Evolutionary conservation across 2,888 invertebrate species (phyloP), one percentile per base, ranked within the genome.

Genomic region (Panopea generosa): DNA sequence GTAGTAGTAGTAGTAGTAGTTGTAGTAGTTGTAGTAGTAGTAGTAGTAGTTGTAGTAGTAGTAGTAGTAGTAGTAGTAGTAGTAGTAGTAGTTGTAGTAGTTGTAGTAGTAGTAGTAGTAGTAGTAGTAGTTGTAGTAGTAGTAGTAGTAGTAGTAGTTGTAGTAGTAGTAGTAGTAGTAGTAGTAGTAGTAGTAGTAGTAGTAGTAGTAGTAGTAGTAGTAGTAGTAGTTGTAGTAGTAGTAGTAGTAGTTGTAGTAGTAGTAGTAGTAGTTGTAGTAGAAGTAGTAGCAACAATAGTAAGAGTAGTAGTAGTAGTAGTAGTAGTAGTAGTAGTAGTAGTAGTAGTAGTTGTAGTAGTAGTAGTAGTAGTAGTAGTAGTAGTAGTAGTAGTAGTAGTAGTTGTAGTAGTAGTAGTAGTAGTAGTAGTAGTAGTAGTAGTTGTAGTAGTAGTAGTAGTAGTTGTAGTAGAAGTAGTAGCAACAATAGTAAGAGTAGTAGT

Each of bases 391-490:
- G 40, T 40, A 40, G 40, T 40, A 40, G 40, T 40, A 40, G 40
- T 40, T 40, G 40, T 40, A 40, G 40, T 40, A 40, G 40, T 40
- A 40, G 40, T 40, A 40, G 40, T 20, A 11, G 22, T 20, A 16
- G 50, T n/a, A 11, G 22, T 20, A 27, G n/a, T 20, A 40, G 40
- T n/a, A n/a, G 16, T 40, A 40, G 40, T 40, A 49, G 49, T 49
- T n/a, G 49, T 49, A 49, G 49, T 49, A 49, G 49, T 49, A 49
- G 49, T 49, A 49, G 49, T 16, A 49, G 49, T 49, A 49, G 49
- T 49, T 14, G 49, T 49, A 49, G 49, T 49, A 49, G 49, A 14
- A 49, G 49, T 16, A 49, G 49, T 49, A 49, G 49, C 18, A 49
- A n/a, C n/a, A n/a, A n/a, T n/a, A n/a, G n/a, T n/a, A n/a, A n/a